Percentiles rank a stretch among this genome's conserved stretches.
Evolutionary conservation across 2,888 invertebrate genomes (phyloP).

Genomic region (Volucella inflata): DNA sequence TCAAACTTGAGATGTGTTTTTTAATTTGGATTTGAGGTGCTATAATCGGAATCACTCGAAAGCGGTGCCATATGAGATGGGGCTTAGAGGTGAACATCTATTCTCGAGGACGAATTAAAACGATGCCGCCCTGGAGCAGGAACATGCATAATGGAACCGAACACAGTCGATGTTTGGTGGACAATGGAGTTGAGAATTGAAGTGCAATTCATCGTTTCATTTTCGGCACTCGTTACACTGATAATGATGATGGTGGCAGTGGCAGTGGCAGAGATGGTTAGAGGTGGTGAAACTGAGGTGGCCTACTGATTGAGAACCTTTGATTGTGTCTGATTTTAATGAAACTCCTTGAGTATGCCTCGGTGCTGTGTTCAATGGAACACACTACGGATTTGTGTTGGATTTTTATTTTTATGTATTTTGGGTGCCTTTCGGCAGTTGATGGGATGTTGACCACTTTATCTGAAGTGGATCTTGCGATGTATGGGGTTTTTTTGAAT

Average conservation of each 20-base stretch:
- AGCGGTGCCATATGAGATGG: slow-evolving; percentile 71
- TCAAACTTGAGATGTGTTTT: slow-evolving; percentile 49
- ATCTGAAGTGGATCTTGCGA: slow-evolving; percentile 35
- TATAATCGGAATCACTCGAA: slow-evolving; percentile 57
- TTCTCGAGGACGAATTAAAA: slow-evolving; percentile 46
- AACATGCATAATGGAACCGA: slow-evolving; percentile 11
- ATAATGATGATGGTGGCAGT: slow-evolving; percentile 14
- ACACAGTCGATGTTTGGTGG: slow-evolving; percentile 16
- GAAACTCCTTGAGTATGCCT: slow-evolving; percentile 53
- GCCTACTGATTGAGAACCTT: slow-evolving; percentile 65
- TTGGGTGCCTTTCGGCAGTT: slow-evolving; percentile 48
- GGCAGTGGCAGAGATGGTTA: background rate
- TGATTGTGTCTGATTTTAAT: slow-evolving; percentile 64
- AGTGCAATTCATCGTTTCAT: slow-evolving; percentile 67
- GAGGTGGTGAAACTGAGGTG: slow-evolving; percentile 14
- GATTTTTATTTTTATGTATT: slow-evolving; percentile 26
- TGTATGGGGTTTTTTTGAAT: background rate
- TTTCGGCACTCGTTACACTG: slow-evolving; percentile 44
- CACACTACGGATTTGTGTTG: slow-evolving; percentile 31
- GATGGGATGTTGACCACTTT: slow-evolving; percentile 59
- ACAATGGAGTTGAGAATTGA: slow-evolving; percentile 63
- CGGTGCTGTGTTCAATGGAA: background rate
- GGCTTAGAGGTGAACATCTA: slow-evolving; percentile 49
- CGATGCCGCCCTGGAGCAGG: slow-evolving; percentile 38
- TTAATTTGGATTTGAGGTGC: slow-evolving; percentile 61